A percentile compares a stretch with the other conserved stretches of the same genome.
These are phyloP conservation scores for Sigmodon hispidus DNA, from an alignment of 2,113 vertebrate species.

Conservation along the genomic window DNA sequence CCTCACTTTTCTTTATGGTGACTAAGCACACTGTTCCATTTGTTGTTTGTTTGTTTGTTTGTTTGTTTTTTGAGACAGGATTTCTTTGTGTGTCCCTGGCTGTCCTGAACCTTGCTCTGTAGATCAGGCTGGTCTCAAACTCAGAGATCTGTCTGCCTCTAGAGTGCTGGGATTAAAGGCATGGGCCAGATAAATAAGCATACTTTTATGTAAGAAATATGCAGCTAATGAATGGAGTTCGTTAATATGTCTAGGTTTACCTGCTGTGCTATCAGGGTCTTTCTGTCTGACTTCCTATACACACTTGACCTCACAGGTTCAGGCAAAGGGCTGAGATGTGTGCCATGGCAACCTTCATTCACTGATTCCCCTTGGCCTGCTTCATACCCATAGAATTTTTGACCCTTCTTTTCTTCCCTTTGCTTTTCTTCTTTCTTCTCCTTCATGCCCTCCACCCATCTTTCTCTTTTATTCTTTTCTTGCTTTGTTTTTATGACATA, in stretches of 20 bases:
- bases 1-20: background rate
- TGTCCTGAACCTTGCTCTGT: background rate
- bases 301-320: background rate
- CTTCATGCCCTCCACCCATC: background rate
- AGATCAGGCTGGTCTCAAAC: background rate
- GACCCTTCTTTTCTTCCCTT: background rate
- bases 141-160: background rate
- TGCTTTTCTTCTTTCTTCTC: background rate
- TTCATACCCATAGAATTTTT: background rate
- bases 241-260: background rate
- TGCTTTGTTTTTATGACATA: background rate
- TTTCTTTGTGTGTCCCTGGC: background rate
- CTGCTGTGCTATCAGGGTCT: background rate
- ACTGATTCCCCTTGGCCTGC: background rate
- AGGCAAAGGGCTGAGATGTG: background rate
- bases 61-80: background rate
- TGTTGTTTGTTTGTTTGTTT: background rate
- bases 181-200: background rate
- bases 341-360: background rate
- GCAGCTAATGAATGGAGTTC: background rate
- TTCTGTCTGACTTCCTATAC: background rate
- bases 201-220: background rate
- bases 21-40: background rate
- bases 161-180: background rate
- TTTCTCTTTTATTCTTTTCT: background rate